A percentile compares a stretch with the other conserved stretches of the same genome.
These are phyloP conservation scores for Pollachius pollachius DNA, from an alignment of 2,113 vertebrate genomes.

Conservation along the genomic window DNA sequence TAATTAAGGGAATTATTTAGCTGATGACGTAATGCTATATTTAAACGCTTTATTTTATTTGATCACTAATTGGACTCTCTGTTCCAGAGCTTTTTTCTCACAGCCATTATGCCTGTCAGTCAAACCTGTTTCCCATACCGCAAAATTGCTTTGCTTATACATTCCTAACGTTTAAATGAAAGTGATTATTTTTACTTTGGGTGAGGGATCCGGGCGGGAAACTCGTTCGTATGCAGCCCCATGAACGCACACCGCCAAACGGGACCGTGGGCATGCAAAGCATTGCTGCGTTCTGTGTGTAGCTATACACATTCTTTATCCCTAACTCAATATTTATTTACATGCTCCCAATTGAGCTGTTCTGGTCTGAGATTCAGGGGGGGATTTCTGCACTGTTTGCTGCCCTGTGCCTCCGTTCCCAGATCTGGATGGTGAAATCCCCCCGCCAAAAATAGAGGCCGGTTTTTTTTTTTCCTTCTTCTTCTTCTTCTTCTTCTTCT, in stretches of 20 bases:
- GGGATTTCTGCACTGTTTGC: conserved; percentile 54
- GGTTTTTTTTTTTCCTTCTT: conserved; percentile 60
- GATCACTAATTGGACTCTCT: not conserved
- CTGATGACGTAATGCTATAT: conserved; percentile 6
- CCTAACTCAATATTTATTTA: conserved; percentile 69
- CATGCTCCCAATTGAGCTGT: conserved; percentile 43
- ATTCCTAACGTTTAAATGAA: conserved; percentile 40
- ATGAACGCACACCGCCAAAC: conserved; percentile 41
- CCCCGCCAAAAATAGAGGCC: conserved; percentile 41
- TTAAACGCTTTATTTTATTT: not conserved
- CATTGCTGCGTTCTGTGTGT: no score
- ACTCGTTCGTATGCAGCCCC: conserved; percentile 45
- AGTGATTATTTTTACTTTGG: conserved; percentile 59
- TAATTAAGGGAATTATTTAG: conserved; percentile 14
- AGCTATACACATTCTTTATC: conserved; percentile 46
- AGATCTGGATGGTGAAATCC: conserved; percentile 56
- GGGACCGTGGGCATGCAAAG: no score
- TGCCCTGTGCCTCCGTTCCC: conserved; percentile 42
- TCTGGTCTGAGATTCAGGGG: conserved; percentile 56
- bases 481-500: no score
- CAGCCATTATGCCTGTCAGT: conserved; percentile 7
- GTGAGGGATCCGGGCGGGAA: conserved; percentile 29
- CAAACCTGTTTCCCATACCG: conserved; percentile 40
- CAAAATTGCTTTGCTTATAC: conserved; percentile 20
- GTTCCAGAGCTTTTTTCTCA: conserved; percentile 12